Evolutionary conservation across 2,113 vertebrate species (phyloP).

Genomic region (Protomyctophum bolini): DNA sequence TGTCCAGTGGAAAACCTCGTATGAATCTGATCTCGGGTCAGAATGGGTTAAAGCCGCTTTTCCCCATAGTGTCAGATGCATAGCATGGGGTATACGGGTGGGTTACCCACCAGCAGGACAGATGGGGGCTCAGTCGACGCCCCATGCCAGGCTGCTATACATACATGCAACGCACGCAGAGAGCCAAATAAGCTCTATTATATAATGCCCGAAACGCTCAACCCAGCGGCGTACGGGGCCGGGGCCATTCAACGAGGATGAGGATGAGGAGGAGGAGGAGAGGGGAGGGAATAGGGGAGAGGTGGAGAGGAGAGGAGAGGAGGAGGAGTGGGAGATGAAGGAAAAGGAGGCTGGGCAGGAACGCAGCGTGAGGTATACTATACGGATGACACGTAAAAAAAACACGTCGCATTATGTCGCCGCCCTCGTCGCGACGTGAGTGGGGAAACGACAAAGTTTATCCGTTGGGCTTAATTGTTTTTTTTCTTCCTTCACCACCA

Average conservation of each 20-base stretch:
- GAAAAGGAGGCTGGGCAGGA: conserved; percentile 23
- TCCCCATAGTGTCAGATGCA: conserved; percentile 65
- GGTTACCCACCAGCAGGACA: conserved; percentile 45
- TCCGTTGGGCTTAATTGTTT: conserved; percentile 47
- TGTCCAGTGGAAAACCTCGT: too few relatives aligned
- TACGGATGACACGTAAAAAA: conserved; percentile 84
- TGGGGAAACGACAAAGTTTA: conserved; percentile 53
- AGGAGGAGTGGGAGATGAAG: conserved; percentile 74
- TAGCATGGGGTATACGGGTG: conserved; percentile 66
- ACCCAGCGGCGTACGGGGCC: too few relatives aligned
- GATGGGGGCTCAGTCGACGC: conserved; percentile 68
- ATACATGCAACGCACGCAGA: conserved; percentile 14
- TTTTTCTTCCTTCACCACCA: conserved; percentile 48
- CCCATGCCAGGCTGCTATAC: conserved; percentile 84
- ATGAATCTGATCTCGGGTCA: too few relatives aligned
- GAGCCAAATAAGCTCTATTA: conserved; percentile 65
- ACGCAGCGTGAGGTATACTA: conserved; percentile 75
- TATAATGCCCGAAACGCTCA: conserved; percentile 63
- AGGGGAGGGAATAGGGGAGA: conserved; percentile 48
- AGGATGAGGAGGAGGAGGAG: conserved; percentile 38
- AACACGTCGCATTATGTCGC: conserved; percentile 75
- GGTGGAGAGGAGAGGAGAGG: conserved; percentile 76
- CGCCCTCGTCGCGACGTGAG: conserved; percentile 25
- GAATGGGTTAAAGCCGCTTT: conserved; percentile 71
- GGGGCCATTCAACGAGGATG: too few relatives aligned